A percentile compares a stretch with the other conserved stretches of the same genome.
Conservation (phyloP, 35 echinoderm and acorn worm genomes). For the Lytechinus variegatus region DNA sequence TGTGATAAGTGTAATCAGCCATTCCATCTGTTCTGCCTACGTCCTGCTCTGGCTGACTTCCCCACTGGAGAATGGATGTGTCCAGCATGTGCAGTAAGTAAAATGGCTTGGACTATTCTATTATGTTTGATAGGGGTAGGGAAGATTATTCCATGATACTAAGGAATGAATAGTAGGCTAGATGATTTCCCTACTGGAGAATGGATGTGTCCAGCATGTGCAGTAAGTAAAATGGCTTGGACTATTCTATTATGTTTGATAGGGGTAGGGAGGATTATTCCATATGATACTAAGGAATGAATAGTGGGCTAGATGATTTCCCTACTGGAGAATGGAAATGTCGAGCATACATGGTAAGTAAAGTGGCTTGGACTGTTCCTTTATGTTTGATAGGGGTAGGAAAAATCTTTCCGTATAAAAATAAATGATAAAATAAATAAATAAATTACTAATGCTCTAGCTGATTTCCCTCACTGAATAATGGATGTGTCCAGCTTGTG, state of each 20-base stretch:
- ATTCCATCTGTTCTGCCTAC: constrained; percentile 89
- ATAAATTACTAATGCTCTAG: constrained; percentile 61
- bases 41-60: constrained; percentile 65
- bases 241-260: neutral
- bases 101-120: neutral
- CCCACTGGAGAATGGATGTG: constrained; percentile 88
- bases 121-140: neutral
- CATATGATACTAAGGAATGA: no score
- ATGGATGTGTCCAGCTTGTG: constrained; percentile 95
- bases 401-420: neutral
- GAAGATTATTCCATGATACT: constrained; percentile 41
- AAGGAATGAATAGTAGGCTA: constrained; percentile 69
- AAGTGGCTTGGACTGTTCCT: neutral
- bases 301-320: no score
- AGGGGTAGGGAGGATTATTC: neutral
- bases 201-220: constrained; percentile 97
- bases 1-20: constrained; percentile 98
- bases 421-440: constrained; percentile 63
- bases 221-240: constrained; percentile 57
- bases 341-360: no score
- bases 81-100: constrained; percentile 92
- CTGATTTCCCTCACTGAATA: constrained; percentile 63
- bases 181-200: constrained; percentile 62
- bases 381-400: neutral
- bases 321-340: no score